Evolutionary conservation across 2,113 vertebrate species (phyloP), one percentile per base, ranked within the genome.

Genomic region (Pterophyllum scalare): DNA sequence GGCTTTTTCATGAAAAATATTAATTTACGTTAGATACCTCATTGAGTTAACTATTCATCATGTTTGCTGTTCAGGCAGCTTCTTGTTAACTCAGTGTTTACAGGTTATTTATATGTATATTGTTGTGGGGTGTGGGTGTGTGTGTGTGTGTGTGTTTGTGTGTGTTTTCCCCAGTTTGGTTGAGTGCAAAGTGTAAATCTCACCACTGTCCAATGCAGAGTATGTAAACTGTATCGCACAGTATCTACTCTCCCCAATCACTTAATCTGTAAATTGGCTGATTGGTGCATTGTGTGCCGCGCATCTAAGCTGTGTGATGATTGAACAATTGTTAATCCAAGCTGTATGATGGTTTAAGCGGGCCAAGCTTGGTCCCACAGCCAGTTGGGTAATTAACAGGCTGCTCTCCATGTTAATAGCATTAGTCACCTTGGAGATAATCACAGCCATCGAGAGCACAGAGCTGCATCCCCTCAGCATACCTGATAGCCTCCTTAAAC

Each of bases 381-480:
- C 91, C 85, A 86, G 88, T 88, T 79, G 84, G 89, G 91, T 94
- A 94, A 95, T 96, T 96, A 95, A 95, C 89, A 91, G 85, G 88
- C 93, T 91, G 90, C 87, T 95, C 92, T 94, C 89, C 84, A 80
- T 92, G 91, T 93, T 95, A 95, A 95, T 95, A 90, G 86, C 90
- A 91, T 95, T 95, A 93, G 90, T 93, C 91, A 94, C 92, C 91
- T 92, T 87, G 89, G 91, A 94, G 94, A 93, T 95, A 95, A 94
- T 95, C 84, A 60, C 49, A 79, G 70, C 67, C 89, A 93, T 88
- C 84, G 61, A 81, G 85, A 86, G 79, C 80, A 59, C 65, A 60
- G 80, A 90, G 85, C 77, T 40, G 58, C 77, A 77, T 65, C 76
- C 61, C 77, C 74, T 80, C 70, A 56, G 88, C 79, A 80, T 72